Base-by-base conservation (phyloP, 2,113 vertebrate species). In the Corydoras sp. region DNA sequence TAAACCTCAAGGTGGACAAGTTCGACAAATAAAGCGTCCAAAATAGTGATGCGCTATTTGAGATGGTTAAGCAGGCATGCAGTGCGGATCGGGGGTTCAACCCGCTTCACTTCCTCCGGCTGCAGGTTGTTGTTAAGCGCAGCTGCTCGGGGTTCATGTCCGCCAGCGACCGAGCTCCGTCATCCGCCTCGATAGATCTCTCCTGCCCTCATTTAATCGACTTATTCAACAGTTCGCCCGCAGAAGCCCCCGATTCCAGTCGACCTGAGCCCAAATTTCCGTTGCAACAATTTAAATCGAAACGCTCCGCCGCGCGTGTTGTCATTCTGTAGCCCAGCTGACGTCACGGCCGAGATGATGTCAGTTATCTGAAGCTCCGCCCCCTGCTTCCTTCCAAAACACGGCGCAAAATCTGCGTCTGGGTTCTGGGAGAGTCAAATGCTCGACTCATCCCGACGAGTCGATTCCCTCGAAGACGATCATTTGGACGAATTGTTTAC, bases 251-350 rank as follows among this genome's bases (percentile, higher is more conserved):
- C 4, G 35, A 43, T 43, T 43, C 7, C 35, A 43, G 35, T 43
- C 51, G 51, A 53, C 3, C 51, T 10, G 9, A 53, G 10, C 11
- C 51, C 1, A 56, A 14, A n/a, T 56, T 53, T 53, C 51, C 51
- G 51, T 53, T 14, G 10, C 51, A 53, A 53, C 51, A 10, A n/a
- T 56, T 56, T 56, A 15, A 56, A 4, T 56, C 54, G 85, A 87
- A 56, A 88, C 87, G 90, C 86, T 89, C 75, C 79, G 77, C 85
- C 79, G 85, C 80, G 86, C 84, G 86, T 87, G 86, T 81, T 76
- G 86, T 83, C 83, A 81, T 72, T 82, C 78, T 68, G 51, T 31
- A 18, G 32, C 14, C 32, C 10, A 15, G 72, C 58, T 61, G 53
- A 30, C 65, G 53, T 29, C 62, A 43, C 55, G 14, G 18, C 18